Base-by-base conservation (phyloP, 2,113 vertebrate species). In the Triplophysa siluroides region DNA sequence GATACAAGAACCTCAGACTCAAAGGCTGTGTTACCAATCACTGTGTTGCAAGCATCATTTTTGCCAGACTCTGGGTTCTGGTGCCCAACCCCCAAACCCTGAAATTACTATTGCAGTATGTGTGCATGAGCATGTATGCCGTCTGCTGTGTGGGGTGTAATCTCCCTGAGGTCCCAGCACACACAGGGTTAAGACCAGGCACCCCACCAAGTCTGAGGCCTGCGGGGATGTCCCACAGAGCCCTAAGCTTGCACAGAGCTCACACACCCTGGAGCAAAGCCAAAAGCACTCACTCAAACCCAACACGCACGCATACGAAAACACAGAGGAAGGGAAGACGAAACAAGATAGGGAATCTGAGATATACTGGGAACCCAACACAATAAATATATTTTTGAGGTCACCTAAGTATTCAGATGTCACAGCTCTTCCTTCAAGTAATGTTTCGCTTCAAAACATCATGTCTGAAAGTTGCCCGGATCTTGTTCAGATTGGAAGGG, bases 181-280 rank as follows among this genome's bases (percentile, higher is more conserved):
- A 90, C 86, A 87, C 87, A 88, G 90, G 88, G 88, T 88, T 91
- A 90, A 91, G 85, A 89, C 85, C 87, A 91, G 90, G 88, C 90
- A 79, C 87, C 91, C 88, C 83, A 91, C 91, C 90, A 92, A 89
- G 88, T 78, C 88, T 33, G 58, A 81, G 87, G 89, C 88, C 87
- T 89, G 84, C 78, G 83, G 88, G 90, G 91, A 90, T 81, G 76
- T 91, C 91, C 91, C 89, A 88, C 88, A 84, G 89, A 89, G 91
- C 85, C 86, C 78, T 89, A 88, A 89, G 87, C 86, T 87, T 82
- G 72, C 65, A 70, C 52, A 29, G 18, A 68, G 67, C 72, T 76
- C 75, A 79, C 76, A 76, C 62, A 43, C 68, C 76, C 79, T 86
- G 82, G 82, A 85, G 69, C 76, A n/a, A 58, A 16, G 71, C 81